Base-by-base conservation (phyloP, 2,888 invertebrate species). In the Erannis defoliaria region DNA sequence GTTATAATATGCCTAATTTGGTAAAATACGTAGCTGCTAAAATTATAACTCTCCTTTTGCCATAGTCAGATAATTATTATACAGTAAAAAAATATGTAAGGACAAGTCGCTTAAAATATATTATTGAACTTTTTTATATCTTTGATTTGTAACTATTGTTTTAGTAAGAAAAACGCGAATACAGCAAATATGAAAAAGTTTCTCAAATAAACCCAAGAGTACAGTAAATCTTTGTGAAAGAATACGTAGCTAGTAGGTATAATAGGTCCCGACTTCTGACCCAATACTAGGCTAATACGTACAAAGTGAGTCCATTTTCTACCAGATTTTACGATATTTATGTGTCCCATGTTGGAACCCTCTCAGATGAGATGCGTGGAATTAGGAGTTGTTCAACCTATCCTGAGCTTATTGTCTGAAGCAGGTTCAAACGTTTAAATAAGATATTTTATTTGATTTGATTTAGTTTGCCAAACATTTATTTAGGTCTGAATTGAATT, bases 251-350 rank as follows among this genome's bases (percentile, higher is more conserved):
- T 51, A n/a, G n/a, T n/a, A n/a, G n/a, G n/a, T n/a, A n/a, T n/a
- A n/a, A n/a, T n/a, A 51, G 51, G 51, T 40, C 40, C 38, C n/a
- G 48, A 48, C 40, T 46, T 29, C 26, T 8, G 40, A 48, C 48
- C 55, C 54, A 23, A 45, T 56, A 16, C 51, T 19, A 29, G 18
- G 3, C 38, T 40, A 51, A 51, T 40, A 40, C 40, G 51, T 51
- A 51, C 40, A 40, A 51, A 51, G 51, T 14, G 51, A 29, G 51
- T 40, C 38, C 38, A 50, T 51, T 51, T 35, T 42, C 29, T 51
- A 8, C 26, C 18, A 40, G 29, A 51, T 42, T 40, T 50, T 31
- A 40, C 48, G 55, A 56, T 56, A 56, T 56, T 56, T 56, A 56
- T 49, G 40, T 8, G 48, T 56, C 55, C 48, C 48, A 48, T 48